These are phyloP conservation scores for Alaudala cheleensis DNA, from an alignment of 2,113 vertebrate species.

Conservation along the genomic window DNA sequence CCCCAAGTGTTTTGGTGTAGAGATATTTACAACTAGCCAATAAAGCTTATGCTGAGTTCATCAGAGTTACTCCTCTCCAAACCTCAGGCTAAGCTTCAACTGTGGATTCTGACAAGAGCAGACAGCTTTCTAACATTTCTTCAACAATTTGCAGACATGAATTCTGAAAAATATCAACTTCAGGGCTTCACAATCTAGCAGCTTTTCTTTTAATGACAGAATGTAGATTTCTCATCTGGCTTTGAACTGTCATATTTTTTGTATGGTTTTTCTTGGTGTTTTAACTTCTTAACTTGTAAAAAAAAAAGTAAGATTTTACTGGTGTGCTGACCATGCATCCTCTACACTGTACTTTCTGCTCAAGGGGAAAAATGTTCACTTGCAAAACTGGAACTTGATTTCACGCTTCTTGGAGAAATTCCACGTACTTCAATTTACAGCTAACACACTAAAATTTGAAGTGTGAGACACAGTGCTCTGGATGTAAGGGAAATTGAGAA, in stretches of 20 bases:
- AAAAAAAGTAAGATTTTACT: not conserved
- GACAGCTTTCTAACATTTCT: not conserved
- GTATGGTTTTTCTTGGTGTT: not conserved
- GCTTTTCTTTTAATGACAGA: not conserved
- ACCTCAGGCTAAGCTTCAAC: not conserved
- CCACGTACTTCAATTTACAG: slow-evolving; percentile 9
- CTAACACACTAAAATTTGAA: slow-evolving; percentile 10
- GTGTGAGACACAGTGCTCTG: not conserved
- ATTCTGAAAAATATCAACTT: not conserved
- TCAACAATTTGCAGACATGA: not conserved
- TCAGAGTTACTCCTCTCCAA: not conserved
- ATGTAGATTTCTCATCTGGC: not conserved
- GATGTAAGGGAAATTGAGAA: not conserved
- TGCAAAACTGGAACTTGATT: slow-evolving; percentile 56
- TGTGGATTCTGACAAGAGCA: not conserved
- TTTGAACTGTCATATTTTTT: not conserved
- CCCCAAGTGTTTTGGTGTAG: not conserved
- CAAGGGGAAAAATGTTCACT: slow-evolving; percentile 47
- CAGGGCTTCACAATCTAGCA: not conserved
- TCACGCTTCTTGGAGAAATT: slow-evolving; percentile 48
- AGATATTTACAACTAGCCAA: not conserved
- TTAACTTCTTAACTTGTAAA: not conserved
- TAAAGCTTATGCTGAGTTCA: slow-evolving; percentile 11
- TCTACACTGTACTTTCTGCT: slow-evolving; percentile 17
- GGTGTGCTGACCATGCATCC: slow-evolving; percentile 9